Percentiles rank a stretch among this genome's conserved stretches.
Conservation (phyloP, 2,888 invertebrate genomes). For the Heliconius cydno region DNA sequence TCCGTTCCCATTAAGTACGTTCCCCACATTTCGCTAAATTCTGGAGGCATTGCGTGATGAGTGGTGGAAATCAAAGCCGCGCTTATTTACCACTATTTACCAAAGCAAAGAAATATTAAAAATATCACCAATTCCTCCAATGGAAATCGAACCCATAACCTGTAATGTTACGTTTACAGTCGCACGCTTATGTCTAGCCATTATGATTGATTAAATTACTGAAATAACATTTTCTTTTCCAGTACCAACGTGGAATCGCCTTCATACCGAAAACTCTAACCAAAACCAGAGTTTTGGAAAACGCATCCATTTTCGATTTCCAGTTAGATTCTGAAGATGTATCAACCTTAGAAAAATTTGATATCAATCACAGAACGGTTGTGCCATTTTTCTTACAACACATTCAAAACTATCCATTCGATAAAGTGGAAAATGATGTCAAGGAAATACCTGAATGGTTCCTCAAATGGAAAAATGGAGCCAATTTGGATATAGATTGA, state of each 20-base stretch:
- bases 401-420: constrained; percentile 62
- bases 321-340: constrained; percentile 59
- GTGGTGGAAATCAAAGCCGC: not conserved
- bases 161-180: no score
- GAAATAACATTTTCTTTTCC: constrained; percentile 45
- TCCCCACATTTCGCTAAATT: not conserved
- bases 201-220: not conserved
- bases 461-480: constrained; percentile 60
- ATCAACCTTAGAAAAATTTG: constrained; percentile 59
- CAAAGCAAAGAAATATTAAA: not conserved
- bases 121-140: not conserved
- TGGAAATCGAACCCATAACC: not conserved
- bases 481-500: constrained; percentile 54
- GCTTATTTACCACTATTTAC: not conserved
- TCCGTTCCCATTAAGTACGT: not conserved
- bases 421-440: constrained; percentile 50
- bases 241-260: constrained; percentile 68
- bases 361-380: constrained; percentile 63
- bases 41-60: not conserved
- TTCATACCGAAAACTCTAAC: constrained; percentile 68
- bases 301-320: constrained; percentile 72
- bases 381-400: constrained; percentile 60
- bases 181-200: no score
- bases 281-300: constrained; percentile 61
- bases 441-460: constrained; percentile 53